Percentiles rank a stretch among this genome's conserved stretches.
phyloP scores from a whole-genome alignment of 2,888 invertebrate genomes.

The Leucophenga maculata region DNA sequence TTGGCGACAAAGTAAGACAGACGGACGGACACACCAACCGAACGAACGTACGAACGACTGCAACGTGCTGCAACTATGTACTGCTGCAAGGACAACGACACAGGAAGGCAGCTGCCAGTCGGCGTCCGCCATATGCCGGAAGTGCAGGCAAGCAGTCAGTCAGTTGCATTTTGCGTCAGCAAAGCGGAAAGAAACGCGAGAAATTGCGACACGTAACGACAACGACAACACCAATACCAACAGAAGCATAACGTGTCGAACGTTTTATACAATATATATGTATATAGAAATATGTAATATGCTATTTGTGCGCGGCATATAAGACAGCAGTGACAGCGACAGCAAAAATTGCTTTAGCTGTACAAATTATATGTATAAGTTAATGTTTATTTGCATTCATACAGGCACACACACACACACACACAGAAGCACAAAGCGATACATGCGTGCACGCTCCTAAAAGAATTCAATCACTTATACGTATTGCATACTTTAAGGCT shows the following conservation, averaged over 20 bases:
- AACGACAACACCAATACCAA: neutral
- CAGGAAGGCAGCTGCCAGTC: slow-evolving; percentile 15
- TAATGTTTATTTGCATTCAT: neutral
- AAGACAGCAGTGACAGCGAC: neutral
- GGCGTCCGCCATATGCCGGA: slow-evolving; percentile 24
- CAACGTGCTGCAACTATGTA: slow-evolving; percentile 9
- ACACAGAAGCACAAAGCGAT: neutral
- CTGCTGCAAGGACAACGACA: neutral
- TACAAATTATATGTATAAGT: neutral
- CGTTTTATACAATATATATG: neutral
- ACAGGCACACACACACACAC: slow-evolving; percentile 1
- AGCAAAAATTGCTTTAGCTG: neutral
- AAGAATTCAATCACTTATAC: neutral
- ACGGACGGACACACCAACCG: neutral
- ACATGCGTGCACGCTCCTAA: slow-evolving; percentile 3
- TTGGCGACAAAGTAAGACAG: slow-evolving; percentile 5
- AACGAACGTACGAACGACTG: neutral
- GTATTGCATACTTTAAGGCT: slow-evolving; percentile 10
- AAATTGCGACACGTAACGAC: slow-evolving; percentile 22
- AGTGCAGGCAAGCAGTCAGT: slow-evolving; percentile 11
- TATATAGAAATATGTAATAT: neutral
- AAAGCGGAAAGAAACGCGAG: slow-evolving; percentile 13
- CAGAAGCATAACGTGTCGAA: neutral
- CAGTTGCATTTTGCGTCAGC: slow-evolving; percentile 6
- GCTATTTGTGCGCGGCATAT: too few species aligned